Percentiles rank a stretch among this genome's conserved stretches.
Evolutionary conservation across 2,113 vertebrate genomes (phyloP).

Genomic region (Catharus bicknelli): DNA sequence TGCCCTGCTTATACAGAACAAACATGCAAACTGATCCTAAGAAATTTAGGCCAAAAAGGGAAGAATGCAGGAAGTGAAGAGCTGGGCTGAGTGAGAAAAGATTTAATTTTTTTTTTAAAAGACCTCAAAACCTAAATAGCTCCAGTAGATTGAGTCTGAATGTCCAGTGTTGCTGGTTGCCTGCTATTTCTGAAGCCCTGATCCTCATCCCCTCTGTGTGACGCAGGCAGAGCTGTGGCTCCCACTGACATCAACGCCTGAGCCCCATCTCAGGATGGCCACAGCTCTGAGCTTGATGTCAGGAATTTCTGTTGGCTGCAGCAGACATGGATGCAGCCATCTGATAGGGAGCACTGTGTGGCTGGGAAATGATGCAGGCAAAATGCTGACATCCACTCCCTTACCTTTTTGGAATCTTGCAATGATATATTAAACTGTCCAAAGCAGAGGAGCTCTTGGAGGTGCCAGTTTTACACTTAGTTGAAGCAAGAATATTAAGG

Average conservation of each 20-base stretch:
- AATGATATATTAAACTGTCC: not conserved
- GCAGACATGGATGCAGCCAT: not conserved
- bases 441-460: not conserved
- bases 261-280: accelerated
- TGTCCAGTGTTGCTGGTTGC: not conserved
- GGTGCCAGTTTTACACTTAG: not conserved
- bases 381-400: not conserved
- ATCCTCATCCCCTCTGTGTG: not conserved
- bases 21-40: not conserved
- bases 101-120: not conserved
- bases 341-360: not conserved
- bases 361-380: not conserved
- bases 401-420: not conserved
- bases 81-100: not conserved
- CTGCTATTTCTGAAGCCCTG: not conserved
- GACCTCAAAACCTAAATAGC: not conserved
- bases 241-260: not conserved
- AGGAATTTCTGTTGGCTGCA: not conserved
- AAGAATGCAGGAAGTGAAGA: not conserved
- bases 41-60: not conserved
- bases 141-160: not conserved
- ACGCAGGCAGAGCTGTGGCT: accelerated
- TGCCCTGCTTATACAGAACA: not conserved
- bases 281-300: not conserved
- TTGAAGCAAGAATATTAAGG: not conserved